These are phyloP conservation scores for Andrena flavipes DNA, from an alignment of 2,888 invertebrate genomes.

Conservation along the genomic window DNA sequence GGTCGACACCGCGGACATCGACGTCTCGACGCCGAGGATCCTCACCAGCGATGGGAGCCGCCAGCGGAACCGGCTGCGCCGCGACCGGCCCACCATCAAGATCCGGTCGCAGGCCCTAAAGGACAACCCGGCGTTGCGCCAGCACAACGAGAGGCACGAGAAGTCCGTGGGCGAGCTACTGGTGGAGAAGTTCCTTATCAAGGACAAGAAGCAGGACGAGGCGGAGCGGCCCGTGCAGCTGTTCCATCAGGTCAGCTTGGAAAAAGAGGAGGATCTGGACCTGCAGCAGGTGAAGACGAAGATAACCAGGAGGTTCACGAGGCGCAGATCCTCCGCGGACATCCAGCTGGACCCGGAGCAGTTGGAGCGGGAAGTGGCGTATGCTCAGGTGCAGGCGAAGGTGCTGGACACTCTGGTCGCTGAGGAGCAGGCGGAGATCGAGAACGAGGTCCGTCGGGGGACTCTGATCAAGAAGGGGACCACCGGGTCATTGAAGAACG, in stretches of 20 bases:
- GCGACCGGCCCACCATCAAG: conserved; percentile 81
- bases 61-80: conserved; percentile 77
- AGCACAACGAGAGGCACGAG: conserved; percentile 86
- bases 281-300: conserved; percentile 75
- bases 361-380: conserved; percentile 77
- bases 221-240: conserved; percentile 45
- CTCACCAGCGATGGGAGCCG: conserved; percentile 65
- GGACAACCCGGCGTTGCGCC: conserved; percentile 82
- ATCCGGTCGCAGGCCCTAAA: conserved; percentile 83
- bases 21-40: conserved; percentile 88
- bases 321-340: conserved; percentile 81
- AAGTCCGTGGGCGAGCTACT: conserved; percentile 91
- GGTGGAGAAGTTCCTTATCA: conserved; percentile 91
- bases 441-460: conserved; percentile 77
- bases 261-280: conserved; percentile 36
- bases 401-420: conserved; percentile 82
- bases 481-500: conserved; percentile 13
- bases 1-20: conserved; percentile 94
- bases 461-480: conserved; percentile 71
- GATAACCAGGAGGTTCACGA: conserved; percentile 80
- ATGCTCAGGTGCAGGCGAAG: conserved; percentile 81
- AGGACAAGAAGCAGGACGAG: conserved; percentile 86
- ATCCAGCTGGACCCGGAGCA: conserved; percentile 78
- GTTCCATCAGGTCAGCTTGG: conserved; percentile 73
- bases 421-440: conserved; percentile 82